Percentiles rank a stretch among this genome's conserved stretches.
phyloP scores from a whole-genome alignment of 2,888 invertebrate species.

The Epicampocera succincta region DNA sequence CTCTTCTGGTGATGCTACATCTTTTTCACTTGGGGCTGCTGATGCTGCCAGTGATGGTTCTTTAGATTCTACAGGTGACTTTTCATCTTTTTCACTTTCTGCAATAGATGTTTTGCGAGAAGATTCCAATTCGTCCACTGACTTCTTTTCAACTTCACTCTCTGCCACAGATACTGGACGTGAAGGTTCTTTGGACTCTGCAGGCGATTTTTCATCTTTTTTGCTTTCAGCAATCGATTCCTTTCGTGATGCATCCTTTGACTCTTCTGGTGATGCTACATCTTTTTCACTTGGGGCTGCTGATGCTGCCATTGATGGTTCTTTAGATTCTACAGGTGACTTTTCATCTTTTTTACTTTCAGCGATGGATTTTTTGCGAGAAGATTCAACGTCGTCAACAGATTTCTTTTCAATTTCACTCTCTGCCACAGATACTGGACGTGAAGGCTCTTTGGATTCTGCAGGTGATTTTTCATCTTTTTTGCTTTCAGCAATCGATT shows the following conservation, averaged over 20 bases:
- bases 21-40: constrained; percentile 61
- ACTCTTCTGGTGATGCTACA: constrained; percentile 33
- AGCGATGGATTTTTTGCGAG: constrained; percentile 58
- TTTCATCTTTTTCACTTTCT: constrained; percentile 44
- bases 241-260: no score
- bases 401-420: constrained; percentile 52
- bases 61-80: constrained; percentile 26
- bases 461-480: constrained; percentile 32
- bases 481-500: constrained; percentile 45
- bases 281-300: constrained; percentile 59
- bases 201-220: no score
- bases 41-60: constrained; percentile 26
- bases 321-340: constrained; percentile 36
- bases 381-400: no score
- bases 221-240: no score
- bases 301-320: constrained; percentile 53
- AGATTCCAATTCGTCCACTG: no score
- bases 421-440: constrained; percentile 37
- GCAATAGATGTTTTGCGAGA: constrained; percentile 32
- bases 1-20: constrained; percentile 44
- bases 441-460: constrained; percentile 36
- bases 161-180: constrained; percentile 10
- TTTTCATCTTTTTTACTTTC: constrained; percentile 68
- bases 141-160: no score
- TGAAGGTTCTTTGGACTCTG: constrained; percentile 68